Evolutionary conservation across 1,140 invertebrate species (phyloP).

Genomic region (Hormaphis cornu): DNA sequence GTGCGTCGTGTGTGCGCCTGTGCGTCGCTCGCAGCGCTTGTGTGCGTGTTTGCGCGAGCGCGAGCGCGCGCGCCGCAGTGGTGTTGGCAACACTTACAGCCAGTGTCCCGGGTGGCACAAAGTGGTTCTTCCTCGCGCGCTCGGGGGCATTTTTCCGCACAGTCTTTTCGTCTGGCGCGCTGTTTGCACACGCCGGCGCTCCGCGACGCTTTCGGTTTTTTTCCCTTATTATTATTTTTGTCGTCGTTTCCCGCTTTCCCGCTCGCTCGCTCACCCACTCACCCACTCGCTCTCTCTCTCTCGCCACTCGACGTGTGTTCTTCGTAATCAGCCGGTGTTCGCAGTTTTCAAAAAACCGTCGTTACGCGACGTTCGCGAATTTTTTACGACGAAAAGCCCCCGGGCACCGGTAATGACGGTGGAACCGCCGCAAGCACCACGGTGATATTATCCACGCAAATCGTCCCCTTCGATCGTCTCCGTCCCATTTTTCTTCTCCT

Average conservation of each 20-base stretch:
- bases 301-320: neutral
- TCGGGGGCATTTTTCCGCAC: conserved; percentile 31
- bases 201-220: conserved; percentile 25
- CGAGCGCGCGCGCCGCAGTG: neutral
- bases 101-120: conserved; percentile 29
- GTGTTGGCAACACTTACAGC: conserved; percentile 26
- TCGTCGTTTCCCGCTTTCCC: neutral
- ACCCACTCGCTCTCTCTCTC: neutral
- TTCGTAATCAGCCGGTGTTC: too few species aligned
- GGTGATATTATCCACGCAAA: too few species aligned
- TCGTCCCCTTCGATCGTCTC: too few species aligned
- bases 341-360: neutral
- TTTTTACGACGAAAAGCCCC: neutral
- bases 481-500: too few species aligned
- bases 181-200: conserved; percentile 29
- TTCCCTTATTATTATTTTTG: neutral
- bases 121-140: conserved; percentile 30
- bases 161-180: conserved; percentile 32
- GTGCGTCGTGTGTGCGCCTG: neutral
- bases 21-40: neutral
- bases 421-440: too few species aligned
- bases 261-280: neutral
- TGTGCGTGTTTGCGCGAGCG: neutral
- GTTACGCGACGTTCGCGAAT: neutral
- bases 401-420: too few species aligned